Evolutionary conservation across 2,888 invertebrate species (phyloP).

Genomic region (Branchipolynoe longqiensis): DNA sequence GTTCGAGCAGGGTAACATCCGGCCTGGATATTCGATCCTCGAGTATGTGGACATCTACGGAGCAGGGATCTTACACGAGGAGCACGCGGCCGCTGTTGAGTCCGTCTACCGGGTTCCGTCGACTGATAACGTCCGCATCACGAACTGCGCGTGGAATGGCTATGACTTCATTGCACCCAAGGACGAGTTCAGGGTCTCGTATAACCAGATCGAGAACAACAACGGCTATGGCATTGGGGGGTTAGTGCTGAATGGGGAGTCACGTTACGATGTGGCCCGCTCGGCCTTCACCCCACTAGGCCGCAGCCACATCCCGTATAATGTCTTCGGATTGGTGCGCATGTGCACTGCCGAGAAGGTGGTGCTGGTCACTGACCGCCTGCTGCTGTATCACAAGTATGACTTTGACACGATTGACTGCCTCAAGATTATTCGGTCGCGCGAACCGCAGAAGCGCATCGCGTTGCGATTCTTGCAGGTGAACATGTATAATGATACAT

Average conservation of each 20-base stretch:
- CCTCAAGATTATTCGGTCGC: slow-evolving; percentile 96
- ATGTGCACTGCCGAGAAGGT: slow-evolving; percentile 98
- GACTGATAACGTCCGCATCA: slow-evolving; percentile 89
- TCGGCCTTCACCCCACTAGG: slow-evolving; percentile 93
- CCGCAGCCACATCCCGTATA: slow-evolving; percentile 88
- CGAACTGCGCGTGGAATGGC: slow-evolving; percentile 93
- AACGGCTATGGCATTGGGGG: slow-evolving; percentile 95
- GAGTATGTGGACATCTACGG: slow-evolving; percentile 90
- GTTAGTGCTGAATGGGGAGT: slow-evolving; percentile 92
- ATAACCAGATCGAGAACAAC: slow-evolving; percentile 85
- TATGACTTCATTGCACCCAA: slow-evolving; percentile 94
- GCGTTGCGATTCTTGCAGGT: slow-evolving; percentile 85
- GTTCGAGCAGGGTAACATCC: slow-evolving; percentile 87
- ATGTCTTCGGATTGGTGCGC: slow-evolving; percentile 95
- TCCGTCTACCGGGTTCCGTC: slow-evolving; percentile 94
- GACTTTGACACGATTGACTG: slow-evolving; percentile 98
- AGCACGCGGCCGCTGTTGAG: slow-evolving; percentile 94
- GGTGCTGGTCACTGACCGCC: slow-evolving; percentile 92
- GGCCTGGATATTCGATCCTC: slow-evolving; percentile 87
- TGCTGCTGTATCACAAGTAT: slow-evolving; percentile 97
- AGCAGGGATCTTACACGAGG: slow-evolving; percentile 97
- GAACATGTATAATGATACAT: slow-evolving; percentile 79
- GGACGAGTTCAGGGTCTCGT: slow-evolving; percentile 85
- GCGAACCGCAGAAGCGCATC: slow-evolving; percentile 91
- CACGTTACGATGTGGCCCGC: slow-evolving; percentile 88